A percentile compares a stretch with the other conserved stretches of the same genome.
Evolutionary conservation across 2,113 vertebrate species (phyloP).

Genomic region (Andinoacara biseriatus): DNA sequence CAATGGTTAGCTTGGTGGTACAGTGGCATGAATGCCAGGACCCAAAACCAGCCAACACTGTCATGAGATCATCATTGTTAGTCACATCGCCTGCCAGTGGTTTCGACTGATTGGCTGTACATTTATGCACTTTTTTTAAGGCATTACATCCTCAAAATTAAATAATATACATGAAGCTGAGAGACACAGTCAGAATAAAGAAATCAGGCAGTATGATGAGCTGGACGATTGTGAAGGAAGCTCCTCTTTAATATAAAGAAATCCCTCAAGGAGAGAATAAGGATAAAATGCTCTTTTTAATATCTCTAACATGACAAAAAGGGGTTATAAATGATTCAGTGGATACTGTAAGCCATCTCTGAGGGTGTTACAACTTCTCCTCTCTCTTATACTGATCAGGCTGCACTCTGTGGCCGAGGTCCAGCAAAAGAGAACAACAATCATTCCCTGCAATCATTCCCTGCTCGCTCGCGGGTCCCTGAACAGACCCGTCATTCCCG

Average conservation of each 20-base stretch:
- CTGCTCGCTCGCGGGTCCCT: background rate
- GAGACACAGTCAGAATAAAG: background rate
- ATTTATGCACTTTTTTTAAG: background rate
- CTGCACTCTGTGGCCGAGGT: background rate
- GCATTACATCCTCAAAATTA: background rate
- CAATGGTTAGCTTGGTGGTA: no score
- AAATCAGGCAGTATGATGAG: background rate
- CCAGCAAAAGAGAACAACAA: background rate
- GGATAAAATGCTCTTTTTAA: slow-evolving; percentile 4
- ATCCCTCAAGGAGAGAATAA: background rate
- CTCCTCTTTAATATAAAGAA: background rate
- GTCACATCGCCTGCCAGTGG: background rate
- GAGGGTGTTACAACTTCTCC: background rate
- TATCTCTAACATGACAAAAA: background rate
- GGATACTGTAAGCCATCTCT: background rate
- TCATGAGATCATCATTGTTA: background rate
- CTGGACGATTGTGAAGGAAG: background rate
- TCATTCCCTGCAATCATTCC: background rate
- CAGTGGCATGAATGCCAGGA: no score
- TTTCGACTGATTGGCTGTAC: background rate
- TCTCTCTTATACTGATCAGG: background rate
- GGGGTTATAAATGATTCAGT: background rate
- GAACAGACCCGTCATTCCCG: background rate
- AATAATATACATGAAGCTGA: background rate
- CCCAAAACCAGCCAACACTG: no score